Base-by-base conservation (phyloP, 2,888 invertebrate species). In the Meandrusa payeni region DNA sequence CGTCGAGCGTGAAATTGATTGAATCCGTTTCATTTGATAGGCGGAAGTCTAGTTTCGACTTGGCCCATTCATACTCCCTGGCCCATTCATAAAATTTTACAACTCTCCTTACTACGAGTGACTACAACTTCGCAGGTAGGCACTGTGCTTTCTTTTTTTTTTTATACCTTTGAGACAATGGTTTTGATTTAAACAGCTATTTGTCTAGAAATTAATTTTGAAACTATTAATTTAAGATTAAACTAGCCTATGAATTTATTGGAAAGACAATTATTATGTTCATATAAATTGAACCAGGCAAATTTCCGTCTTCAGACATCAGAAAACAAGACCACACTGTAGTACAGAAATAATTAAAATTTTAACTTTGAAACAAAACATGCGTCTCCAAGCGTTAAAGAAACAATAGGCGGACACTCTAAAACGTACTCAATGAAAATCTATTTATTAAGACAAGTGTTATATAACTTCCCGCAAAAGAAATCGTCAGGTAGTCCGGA, bases 1-100 rank as follows among this genome's bases (percentile, higher is more conserved):
- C 65, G 76, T 68, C 48, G 69, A 61, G 73, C 81, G 76, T 83
- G 66, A 81, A 87, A 87, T 87, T 85, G 82, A 77, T 79, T 79
- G 59, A 57, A 57, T 54, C 47, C 57, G 51, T 48, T 39, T 58
- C 57, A 67, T 73, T 63, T 65, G 62, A 54, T 57, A 64, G 68
- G 70, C 79, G 80, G 81, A 82, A 82, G 79, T 68, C 50, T 66
- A 60, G 54, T 51, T 49, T 53, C 50, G 57, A 55, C 59, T 64
- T 63, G 55, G 54, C 65, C 64, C 73, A 76, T 76, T 76, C 72
- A 73, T 58, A 51, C 57, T 60, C 54, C 47, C 41, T 58, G 57
- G 50, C 64, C n/a, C 76, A 77, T 81, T 81, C 74, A 76, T 65
- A 64, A 66, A 64, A 69, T 57, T 67, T 60, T 77, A 83, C 81